phyloP scores from a whole-genome alignment of 2,113 vertebrate genomes.

The Cheirogaleus medius region DNA sequence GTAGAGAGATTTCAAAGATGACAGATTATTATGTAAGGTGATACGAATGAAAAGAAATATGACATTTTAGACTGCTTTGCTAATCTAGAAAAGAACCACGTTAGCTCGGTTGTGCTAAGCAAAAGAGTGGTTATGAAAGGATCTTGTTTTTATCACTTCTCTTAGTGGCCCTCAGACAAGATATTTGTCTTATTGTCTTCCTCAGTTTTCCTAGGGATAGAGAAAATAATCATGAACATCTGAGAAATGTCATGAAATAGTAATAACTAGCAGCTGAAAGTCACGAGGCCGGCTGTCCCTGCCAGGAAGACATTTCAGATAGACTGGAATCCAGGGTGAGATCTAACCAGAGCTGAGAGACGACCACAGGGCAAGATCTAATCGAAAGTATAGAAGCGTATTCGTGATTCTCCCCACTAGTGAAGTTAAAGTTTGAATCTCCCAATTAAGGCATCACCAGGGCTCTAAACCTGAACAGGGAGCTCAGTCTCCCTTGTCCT shows the following conservation, averaged over 20 bases:
- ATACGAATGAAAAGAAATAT: slow-evolving; percentile 38
- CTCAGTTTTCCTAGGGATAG: slow-evolving; percentile 16
- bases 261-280: slow-evolving; percentile 44
- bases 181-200: neutral
- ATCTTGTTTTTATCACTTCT: slow-evolving; percentile 11
- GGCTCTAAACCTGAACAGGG: neutral
- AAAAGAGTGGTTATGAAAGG: slow-evolving; percentile 41
- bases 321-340: slow-evolving; percentile 2
- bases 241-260: slow-evolving; percentile 45
- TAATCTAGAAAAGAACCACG: neutral
- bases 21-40: slow-evolving; percentile 26
- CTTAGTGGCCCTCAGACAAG: neutral
- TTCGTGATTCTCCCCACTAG: neutral
- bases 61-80: slow-evolving; percentile 31
- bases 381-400: neutral
- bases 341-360: neutral
- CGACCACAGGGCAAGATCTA: neutral
- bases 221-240: slow-evolving; percentile 52
- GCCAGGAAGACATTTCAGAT: slow-evolving; percentile 31
- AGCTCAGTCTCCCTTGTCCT: neutral
- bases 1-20: slow-evolving; percentile 30
- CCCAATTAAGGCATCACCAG: neutral
- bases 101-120: slow-evolving; percentile 27
- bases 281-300: slow-evolving; percentile 40
- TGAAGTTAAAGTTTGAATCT: neutral